These are phyloP conservation scores for Aphyosemion australe DNA, from an alignment of 2,113 vertebrate species.

Conservation along the genomic window DNA sequence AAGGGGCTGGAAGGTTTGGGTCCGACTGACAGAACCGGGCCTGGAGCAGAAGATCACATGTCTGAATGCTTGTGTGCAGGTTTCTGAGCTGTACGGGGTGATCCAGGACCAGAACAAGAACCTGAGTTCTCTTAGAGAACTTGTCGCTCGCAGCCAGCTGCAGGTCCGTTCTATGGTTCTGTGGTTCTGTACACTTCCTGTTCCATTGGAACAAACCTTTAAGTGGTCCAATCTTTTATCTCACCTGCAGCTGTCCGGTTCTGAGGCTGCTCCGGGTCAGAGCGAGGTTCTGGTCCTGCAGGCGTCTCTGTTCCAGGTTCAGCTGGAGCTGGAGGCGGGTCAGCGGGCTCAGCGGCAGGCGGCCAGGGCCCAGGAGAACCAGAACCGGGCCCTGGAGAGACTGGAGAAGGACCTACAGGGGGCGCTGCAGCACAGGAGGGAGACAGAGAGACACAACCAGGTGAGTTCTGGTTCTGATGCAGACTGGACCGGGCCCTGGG, in stretches of 20 bases:
- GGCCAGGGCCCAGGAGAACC: slow-evolving; percentile 80
- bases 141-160: slow-evolving; percentile 80
- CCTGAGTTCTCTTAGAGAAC: slow-evolving; percentile 83
- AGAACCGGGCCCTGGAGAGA: slow-evolving; percentile 73
- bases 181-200: no score
- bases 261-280: slow-evolving; percentile 68
- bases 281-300: slow-evolving; percentile 83
- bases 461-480: slow-evolving; percentile 56
- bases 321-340: slow-evolving; percentile 86
- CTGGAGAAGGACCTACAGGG: slow-evolving; percentile 78
- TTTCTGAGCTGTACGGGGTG: slow-evolving; percentile 83
- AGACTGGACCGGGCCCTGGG: no score
- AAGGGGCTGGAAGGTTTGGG: no score
- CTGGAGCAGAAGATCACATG: no score
- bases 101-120: slow-evolving; percentile 88
- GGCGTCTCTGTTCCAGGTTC: slow-evolving; percentile 85
- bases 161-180: slow-evolving; percentile 68
- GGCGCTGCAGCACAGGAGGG: slow-evolving; percentile 82
- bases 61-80: slow-evolving; percentile 66
- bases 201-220: no score
- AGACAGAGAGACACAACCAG: slow-evolving; percentile 86
- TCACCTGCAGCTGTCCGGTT: slow-evolving; percentile 33
- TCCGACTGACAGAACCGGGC: neutral
- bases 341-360: slow-evolving; percentile 79
- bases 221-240: neutral